Base-by-base conservation (phyloP, 2,888 invertebrate species). In the Melanophora roralis region DNA sequence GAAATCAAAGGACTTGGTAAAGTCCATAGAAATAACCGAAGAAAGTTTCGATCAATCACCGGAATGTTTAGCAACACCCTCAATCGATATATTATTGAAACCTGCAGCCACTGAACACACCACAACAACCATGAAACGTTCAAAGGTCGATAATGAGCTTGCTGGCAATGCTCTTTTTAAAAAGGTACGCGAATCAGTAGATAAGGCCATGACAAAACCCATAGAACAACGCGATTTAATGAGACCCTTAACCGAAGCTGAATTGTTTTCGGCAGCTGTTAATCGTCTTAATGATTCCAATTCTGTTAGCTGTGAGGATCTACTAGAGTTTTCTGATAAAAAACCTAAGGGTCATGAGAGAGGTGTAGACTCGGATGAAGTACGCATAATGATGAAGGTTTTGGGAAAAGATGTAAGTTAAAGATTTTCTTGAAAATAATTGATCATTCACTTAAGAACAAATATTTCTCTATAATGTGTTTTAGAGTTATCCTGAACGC, bases 291-390 rank as follows among this genome's bases (percentile, higher is more conserved):
- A 89, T 85, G 86, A 90, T 86, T 92, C 94, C 55, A 96, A 97
- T 86, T 95, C 96, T 84, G 97, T 97, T 0, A 97, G 96, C 57
- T 97, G 97, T 84, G 97, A 97, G 88, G 97, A 97, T 90, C 91
- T 97, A 72, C 89, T 97, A 68, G 97, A 97, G 88, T 97, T 97
- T 86, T 95, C 96, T 0, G 94, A 95, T 87, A 93, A 94, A 83
- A 95, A 95, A 81, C 96, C 96, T 0, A 94, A 94, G 83, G 95
- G 96, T 0, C 92, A 94, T 49, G 95, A 96, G 57, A 93, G 95
- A 5, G 96, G 96, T 12, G 93, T 95, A 12, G 97, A 97, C 88
- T 96, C 96, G 0, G 97, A 98, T 87, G 97, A 97, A 92, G 97
- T 97, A 45, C 92, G 97, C 83, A 95, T 97, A 45, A 97, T 98